Base-by-base conservation (phyloP, 2,888 invertebrate genomes). In the Scaptomyza cyrtandrae region DNA sequence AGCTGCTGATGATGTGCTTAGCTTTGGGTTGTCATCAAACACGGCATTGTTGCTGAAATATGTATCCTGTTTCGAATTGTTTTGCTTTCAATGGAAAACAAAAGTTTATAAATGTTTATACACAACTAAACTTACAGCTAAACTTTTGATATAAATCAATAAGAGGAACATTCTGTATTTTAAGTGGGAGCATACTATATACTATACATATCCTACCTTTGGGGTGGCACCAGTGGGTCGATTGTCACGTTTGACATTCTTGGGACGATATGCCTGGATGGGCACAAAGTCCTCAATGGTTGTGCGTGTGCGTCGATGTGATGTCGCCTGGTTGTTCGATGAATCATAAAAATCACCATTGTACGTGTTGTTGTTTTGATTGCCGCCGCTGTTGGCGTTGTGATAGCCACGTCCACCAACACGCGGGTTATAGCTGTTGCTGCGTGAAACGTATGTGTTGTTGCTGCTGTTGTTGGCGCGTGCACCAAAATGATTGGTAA, bases 211-310 rank as follows among this genome's bases (percentile, higher is more conserved):
- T 13, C 16, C 10, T 35, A 50, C 50, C 50, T 6, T 35, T 35
- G n/a, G 19, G 35, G 33, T 13, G n/a, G 13, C 49, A 49, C 9
- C 29, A 14, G 11, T 19, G 19, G 49, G 33, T 6, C 9, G 19
- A 6, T 6, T 19, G 29, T 13, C 19, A 2, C 31, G 64, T 3
- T 43, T 52, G 2, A 60, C 7, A 16, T 52, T 64, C 45, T 64
- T 82, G 4, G 79, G 68, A 3, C 83, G 70, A 50, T 80, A 83
- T 6, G 85, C 85, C 64, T 83, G 83, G 0, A 69, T 85, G 53
- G 83, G 83, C 48, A 83, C 83, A 71, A 83, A 83, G 35, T 79
- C 85, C 29, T 79, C 59, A 11, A 86, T 79, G 49, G 24, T 73
- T 37, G 54, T 1, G 56, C 45, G 3, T 29, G 24, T 1, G 2